Base-by-base conservation (phyloP, 2,797 vertebrate genomes). In the Philypnodon macrostomus region DNA sequence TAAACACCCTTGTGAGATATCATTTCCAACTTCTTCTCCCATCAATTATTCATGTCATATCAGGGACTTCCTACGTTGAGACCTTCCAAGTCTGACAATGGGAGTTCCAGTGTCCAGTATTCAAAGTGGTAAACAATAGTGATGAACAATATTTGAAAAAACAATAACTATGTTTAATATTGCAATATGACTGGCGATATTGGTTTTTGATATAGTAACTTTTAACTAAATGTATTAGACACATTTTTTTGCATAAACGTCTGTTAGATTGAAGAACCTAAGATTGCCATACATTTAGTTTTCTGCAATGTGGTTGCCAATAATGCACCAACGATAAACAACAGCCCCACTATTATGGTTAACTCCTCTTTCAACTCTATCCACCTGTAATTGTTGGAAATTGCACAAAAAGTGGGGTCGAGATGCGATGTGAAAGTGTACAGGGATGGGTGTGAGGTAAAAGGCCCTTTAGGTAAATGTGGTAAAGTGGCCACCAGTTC, bases 401-500 rank as follows among this genome's bases (percentile, higher is more conserved):
- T 54, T 13, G 5, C 14, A 54, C 16, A 32, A 44, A 63, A 47
- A 11, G 27, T 4, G 15, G 42, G 60, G 63, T 30, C 37, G 7
- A n/a, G 17, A n/a, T 21, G 14, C 24, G 35, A 38, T 29, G 14
- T 30, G 44, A 17, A 41, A 13, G 29, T 18, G 19, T 21, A 19
- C 39, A 36, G 54, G 55, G 64, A 46, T 16, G 53, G 33, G 34
- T 16, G 23, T 24, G 35, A 64, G 62, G 58, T n/a, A n/a, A 45
- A 72, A 70, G 71, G 62, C 49, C 63, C 70, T 79, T 72, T 78
- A 75, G 70, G 62, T 83, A 73, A 73, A 85, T 69, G 76, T 75
- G n/a, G n/a, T 75, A 54, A 74, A 78, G 65, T 68, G 74, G 58
- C 7, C 47, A 65, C 39, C 67, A 63, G 59, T 48, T 77, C 78